A percentile compares a stretch with the other conserved stretches of the same genome.
These are phyloP conservation scores for Microctenopoma stevenorrisi DNA, from an alignment of 2,797 vertebrate genomes.

Conservation along the genomic window DNA sequence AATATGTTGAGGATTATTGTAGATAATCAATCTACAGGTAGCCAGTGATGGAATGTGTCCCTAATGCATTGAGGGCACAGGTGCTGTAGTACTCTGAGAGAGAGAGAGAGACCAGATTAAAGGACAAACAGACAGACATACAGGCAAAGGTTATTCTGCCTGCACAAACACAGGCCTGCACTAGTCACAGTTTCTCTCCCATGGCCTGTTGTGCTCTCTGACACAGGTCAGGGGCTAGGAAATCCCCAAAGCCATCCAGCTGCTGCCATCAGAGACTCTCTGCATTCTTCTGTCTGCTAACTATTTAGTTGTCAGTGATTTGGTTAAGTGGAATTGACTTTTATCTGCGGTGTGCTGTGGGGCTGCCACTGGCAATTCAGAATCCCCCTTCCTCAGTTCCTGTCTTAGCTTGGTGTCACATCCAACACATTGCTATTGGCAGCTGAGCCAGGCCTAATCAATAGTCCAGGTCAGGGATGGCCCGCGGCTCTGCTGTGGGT, in stretches of 20 bases:
- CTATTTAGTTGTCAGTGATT: slow-evolving; percentile 98
- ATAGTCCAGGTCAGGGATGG: slow-evolving; percentile 91
- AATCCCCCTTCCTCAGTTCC: slow-evolving; percentile 84
- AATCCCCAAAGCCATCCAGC: slow-evolving; percentile 77
- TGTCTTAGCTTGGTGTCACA: slow-evolving; percentile 89
- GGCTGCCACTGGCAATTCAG: slow-evolving; percentile 91
- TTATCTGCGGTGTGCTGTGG: slow-evolving; percentile 88
- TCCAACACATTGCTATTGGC: slow-evolving; percentile 91
- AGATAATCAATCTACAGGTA: slow-evolving; percentile 7
- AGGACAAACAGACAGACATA: slow-evolving; percentile 38
- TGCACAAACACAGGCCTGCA: slow-evolving; percentile 34
- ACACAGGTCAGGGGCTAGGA: slow-evolving; percentile 70
- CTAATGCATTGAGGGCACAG: slow-evolving; percentile 21
- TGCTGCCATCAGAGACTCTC: slow-evolving; percentile 75
- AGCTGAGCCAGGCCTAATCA: slow-evolving; percentile 92
- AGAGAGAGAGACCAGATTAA: slow-evolving; percentile 32
- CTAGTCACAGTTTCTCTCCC: slow-evolving; percentile 56
- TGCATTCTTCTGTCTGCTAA: slow-evolving; percentile 91
- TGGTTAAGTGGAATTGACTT: slow-evolving; percentile 99
- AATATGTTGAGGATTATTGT: slow-evolving; percentile 2
- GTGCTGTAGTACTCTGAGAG: slow-evolving; percentile 14
- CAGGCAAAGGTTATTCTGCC: slow-evolving; percentile 42
- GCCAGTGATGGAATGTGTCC: slow-evolving; percentile 12
- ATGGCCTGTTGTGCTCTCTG: slow-evolving; percentile 55
- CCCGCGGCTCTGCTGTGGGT: slow-evolving; percentile 86